A percentile compares a stretch with the other conserved stretches of the same genome.
Evolutionary conservation across 2,797 vertebrate species (phyloP).

Genomic region (Xiphorhynchus erythropygius): DNA sequence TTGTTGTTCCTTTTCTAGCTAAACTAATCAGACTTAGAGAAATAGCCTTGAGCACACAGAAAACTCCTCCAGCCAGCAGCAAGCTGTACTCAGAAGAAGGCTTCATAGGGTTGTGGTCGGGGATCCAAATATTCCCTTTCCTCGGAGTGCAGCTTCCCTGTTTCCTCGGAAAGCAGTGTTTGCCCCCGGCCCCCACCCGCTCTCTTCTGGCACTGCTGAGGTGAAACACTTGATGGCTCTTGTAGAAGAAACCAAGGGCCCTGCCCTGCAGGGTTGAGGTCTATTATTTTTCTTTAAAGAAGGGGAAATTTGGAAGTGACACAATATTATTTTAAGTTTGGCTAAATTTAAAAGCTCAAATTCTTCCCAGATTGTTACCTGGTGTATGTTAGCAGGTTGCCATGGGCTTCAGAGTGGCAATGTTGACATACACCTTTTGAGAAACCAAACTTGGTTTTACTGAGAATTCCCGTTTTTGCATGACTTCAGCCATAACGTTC

Average conservation of each 20-base stretch:
- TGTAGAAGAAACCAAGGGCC: not conserved
- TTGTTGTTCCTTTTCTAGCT: not conserved
- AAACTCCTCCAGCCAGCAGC: not conserved
- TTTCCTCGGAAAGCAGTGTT: not conserved
- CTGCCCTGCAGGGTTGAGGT: not conserved
- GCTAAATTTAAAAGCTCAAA: not conserved
- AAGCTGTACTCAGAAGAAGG: not conserved
- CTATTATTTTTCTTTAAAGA: not conserved
- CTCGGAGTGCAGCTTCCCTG: not conserved
- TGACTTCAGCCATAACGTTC: not conserved
- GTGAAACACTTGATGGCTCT: not conserved
- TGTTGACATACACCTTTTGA: not conserved
- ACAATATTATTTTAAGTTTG: not conserved
- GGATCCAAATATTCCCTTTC: not conserved
- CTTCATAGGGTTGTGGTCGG: not conserved
- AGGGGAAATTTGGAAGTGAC: not conserved
- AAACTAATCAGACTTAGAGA: not conserved
- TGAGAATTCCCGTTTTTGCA: not conserved
- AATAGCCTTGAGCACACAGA: not conserved
- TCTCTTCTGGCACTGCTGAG: not conserved
- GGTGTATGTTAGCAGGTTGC: not conserved
- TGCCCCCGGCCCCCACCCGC: not conserved
- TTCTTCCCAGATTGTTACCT: slow-evolving; percentile 13
- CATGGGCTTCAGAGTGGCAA: not conserved
- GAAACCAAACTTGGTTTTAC: not conserved